Evolutionary conservation across 2,113 vertebrate species (phyloP).

Genomic region (Oncorhynchus kisutch): DNA sequence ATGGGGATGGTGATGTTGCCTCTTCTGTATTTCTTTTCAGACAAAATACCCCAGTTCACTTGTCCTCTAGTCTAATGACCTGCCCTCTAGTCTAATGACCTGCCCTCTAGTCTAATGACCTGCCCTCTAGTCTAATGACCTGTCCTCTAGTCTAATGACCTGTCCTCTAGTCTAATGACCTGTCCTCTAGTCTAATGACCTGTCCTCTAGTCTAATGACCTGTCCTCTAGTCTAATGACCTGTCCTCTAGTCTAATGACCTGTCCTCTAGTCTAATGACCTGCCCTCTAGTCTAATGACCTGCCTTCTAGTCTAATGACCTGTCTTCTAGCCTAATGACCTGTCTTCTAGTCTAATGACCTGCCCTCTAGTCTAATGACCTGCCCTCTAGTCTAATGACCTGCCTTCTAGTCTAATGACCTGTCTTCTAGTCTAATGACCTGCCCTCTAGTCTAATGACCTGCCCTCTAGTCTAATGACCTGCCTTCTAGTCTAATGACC

Average conservation of each 20-base stretch:
- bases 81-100: too few species aligned
- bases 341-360: not conserved
- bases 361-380: not conserved
- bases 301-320: too few species aligned
- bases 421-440: not conserved
- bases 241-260: too few species aligned
- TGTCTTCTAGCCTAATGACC: too few species aligned
- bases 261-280: too few species aligned
- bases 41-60: conserved; percentile 14
- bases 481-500: too few species aligned
- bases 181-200: not conserved
- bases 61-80: not conserved
- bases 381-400: not conserved
- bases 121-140: not conserved
- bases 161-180: not conserved
- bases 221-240: too few species aligned
- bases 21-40: conserved; percentile 31
- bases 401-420: not conserved
- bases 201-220: not conserved
- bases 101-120: not conserved
- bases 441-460: not conserved
- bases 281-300: too few species aligned
- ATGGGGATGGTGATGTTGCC: conserved; percentile 59
- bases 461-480: too few species aligned
- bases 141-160: not conserved